Base-by-base conservation (phyloP, 2,797 vertebrate genomes). In the Sebastes umbrosus region DNA sequence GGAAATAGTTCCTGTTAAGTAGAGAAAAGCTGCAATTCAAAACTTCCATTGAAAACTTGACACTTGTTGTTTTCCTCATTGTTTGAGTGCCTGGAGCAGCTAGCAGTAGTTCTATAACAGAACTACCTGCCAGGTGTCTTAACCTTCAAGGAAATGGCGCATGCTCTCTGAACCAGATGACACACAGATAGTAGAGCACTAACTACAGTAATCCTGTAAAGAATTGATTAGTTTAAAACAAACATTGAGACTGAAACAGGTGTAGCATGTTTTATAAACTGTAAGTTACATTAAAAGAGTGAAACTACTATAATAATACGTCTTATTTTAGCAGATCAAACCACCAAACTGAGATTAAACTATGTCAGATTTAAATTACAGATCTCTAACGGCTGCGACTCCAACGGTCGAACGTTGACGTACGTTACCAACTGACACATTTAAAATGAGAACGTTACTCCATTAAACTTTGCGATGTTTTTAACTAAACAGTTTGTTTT, bases 61-160 rank as follows among this genome's bases (percentile, higher is more conserved):
- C 2, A 57, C 14, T 9, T 27, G 69, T 9, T 27, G 69, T 50
- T 87, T 87, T 82, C 91, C 93, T 92, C 91, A 79, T 92, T 86
- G 87, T 93, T 90, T 90, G 50, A 92, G 88, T 79, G 55, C 88
- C 75, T 79, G 29, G 1, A 36, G 74, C 50, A 84, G 64, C 13
- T 2, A 14, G 22, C 60, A 79, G 10, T 10, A 58, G 6, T 43
- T 55, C 32, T 73, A 71, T 5, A 72, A 79, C 29, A 50, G 7
- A 50, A 39, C 46, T 50, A 86, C 86, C 73, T 85, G 84, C 80
- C 73, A 8, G 7, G 16, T 14, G 13, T 31, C 0, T 74, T 14
- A 62, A 73, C 20, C 66, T 57, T 73, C 5, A 75, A 82, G 83
- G 80, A 91, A 91, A 83, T 75, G 24, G 67, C 43, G 74, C 79